These are phyloP conservation scores for Linnaemya vulpina DNA, from an alignment of 2,888 invertebrate species.

Conservation along the genomic window DNA sequence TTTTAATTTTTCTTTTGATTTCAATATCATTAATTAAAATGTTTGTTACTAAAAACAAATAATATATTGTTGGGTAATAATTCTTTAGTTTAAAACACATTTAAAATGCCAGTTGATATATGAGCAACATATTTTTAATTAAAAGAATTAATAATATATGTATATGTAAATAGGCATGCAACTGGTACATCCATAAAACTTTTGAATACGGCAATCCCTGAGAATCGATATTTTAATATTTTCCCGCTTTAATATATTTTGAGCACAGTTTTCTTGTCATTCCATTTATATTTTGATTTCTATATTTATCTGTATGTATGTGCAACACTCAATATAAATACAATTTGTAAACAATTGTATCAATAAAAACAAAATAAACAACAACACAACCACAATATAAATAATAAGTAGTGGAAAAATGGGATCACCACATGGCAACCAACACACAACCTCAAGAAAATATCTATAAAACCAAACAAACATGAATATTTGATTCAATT, in stretches of 20 bases:
- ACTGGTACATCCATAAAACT: background rate
- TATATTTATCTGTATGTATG: background rate
- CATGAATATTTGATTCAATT: constrained; percentile 24
- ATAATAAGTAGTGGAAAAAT: constrained; percentile 26
- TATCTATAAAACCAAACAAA: constrained; percentile 8
- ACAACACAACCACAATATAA: constrained; percentile 15
- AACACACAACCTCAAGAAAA: constrained; percentile 26
- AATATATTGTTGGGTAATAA: background rate
- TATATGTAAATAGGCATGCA: background rate
- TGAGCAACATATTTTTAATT: background rate
- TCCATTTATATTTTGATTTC: background rate
- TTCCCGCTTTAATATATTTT: constrained; percentile 31
- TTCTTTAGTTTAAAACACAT: background rate
- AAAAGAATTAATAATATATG: background rate
- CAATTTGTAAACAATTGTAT: constrained; percentile 43
- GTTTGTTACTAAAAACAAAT: constrained; percentile 12
- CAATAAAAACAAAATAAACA: constrained; percentile 25
- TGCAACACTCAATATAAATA: constrained; percentile 8
- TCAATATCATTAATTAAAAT: constrained; percentile 11
- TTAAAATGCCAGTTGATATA: background rate
- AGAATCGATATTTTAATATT: background rate
- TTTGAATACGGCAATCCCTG: background rate
- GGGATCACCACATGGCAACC: constrained; percentile 13
- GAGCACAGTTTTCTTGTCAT: background rate
- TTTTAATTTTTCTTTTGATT: background rate